Evolutionary conservation across 2,888 invertebrate genomes (phyloP).

Genomic region (Nephrotoma flavescens): DNA sequence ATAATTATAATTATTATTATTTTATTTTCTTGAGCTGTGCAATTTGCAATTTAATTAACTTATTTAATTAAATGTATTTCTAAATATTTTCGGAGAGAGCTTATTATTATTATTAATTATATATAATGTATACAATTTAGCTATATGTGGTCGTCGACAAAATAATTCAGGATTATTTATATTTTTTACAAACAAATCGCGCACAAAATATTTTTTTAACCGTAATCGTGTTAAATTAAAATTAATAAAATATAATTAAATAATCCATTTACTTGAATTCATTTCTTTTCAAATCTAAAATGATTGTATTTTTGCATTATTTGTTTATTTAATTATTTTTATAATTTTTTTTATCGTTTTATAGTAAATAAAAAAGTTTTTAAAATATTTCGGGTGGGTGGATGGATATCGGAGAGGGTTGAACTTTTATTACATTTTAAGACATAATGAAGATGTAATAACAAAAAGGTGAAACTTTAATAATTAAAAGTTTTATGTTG

Average conservation of each 20-base stretch:
- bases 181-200: background rate
- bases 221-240: background rate
- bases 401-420: background rate
- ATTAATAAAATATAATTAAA: background rate
- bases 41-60: background rate
- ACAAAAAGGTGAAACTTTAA: background rate
- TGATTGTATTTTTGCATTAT: background rate
- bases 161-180: background rate
- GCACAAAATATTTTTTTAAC: background rate
- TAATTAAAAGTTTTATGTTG: background rate
- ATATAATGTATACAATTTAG: background rate
- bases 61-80: background rate
- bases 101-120: background rate
- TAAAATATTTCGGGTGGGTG: background rate
- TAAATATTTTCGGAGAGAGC: background rate
- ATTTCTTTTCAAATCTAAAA: background rate
- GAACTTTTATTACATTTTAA: background rate
- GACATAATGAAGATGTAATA: background rate
- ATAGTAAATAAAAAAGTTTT: background rate
- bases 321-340: background rate
- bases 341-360: background rate
- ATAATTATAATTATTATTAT: background rate
- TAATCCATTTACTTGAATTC: background rate
- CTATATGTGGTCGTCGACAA: background rate
- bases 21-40: background rate